Percentiles rank a stretch among this genome's conserved stretches.
Evolutionary conservation across 2,888 invertebrate species (phyloP).

Genomic region (Aromia moschata): DNA sequence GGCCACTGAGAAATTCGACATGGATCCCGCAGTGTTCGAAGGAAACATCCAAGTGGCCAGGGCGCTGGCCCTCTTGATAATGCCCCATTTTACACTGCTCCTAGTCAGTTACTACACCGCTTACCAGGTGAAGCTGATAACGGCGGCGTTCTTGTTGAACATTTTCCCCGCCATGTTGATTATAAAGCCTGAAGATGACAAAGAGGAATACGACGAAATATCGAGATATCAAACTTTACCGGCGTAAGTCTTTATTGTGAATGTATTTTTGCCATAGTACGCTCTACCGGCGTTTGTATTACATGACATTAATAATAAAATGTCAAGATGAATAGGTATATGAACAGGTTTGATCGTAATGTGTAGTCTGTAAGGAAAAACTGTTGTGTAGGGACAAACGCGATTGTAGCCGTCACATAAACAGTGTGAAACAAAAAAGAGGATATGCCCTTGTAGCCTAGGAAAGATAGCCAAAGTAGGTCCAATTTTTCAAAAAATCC

Average conservation of each 20-base stretch:
- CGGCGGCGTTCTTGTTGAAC: constrained; percentile 44
- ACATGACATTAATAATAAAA: too few species aligned
- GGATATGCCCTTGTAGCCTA: too few species aligned
- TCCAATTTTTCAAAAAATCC: too few species aligned
- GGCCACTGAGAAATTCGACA: constrained; percentile 40
- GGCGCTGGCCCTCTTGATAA: constrained; percentile 43
- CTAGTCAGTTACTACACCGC: constrained; percentile 35
- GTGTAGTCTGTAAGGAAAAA: too few species aligned
- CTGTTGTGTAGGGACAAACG: too few species aligned
- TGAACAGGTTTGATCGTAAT: too few species aligned
- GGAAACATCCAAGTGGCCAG: constrained; percentile 41
- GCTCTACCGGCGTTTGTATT: too few species aligned
- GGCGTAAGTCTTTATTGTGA: constrained; percentile 40
- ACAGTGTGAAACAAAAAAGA: too few species aligned
- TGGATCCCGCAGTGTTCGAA: constrained; percentile 39
- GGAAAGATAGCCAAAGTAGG: too few species aligned
- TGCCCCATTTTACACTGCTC: constrained; percentile 44
- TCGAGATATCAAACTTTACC: constrained; percentile 43
- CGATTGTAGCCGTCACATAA: too few species aligned
- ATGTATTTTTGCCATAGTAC: too few species aligned
- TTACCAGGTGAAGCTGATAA: constrained; percentile 39
- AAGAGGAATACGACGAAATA: constrained; percentile 28
- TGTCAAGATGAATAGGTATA: too few species aligned
- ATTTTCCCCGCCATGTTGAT: constrained; percentile 45
- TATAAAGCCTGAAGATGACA: constrained; percentile 28